Conservation (phyloP, 2,113 vertebrate genomes). For the Emydura subglobosa region DNA sequence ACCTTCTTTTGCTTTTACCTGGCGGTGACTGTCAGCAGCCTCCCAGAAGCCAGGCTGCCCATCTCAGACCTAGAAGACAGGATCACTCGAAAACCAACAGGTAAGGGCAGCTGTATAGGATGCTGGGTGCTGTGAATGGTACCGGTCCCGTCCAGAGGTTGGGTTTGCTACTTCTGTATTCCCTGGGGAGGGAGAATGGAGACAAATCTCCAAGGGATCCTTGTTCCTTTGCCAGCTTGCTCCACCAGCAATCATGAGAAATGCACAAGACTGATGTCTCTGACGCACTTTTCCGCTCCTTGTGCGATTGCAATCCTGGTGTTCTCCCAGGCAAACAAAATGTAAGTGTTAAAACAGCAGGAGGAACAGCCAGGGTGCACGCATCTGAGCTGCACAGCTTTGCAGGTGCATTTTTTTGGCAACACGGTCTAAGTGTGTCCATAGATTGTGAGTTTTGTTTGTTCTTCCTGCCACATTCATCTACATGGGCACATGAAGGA, state of each 20-base stretch:
- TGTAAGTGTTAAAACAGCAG: neutral
- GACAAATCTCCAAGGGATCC: neutral
- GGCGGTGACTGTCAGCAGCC: slow-evolving; percentile 67
- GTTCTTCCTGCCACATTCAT: neutral
- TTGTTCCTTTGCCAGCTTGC: neutral
- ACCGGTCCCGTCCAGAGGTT: neutral
- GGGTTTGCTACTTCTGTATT: neutral
- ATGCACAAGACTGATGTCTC: neutral
- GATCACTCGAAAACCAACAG: slow-evolving; percentile 47
- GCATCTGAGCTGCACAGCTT: neutral
- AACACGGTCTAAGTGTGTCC: neutral
- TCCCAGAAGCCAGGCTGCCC: slow-evolving; percentile 74
- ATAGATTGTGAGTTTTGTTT: no score
- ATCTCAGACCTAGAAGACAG: slow-evolving; percentile 79
- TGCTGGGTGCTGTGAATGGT: neutral
- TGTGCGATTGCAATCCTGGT: neutral
- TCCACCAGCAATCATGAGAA: neutral
- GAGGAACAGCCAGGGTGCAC: neutral
- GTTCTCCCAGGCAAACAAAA: neutral
- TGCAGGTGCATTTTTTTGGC: neutral
- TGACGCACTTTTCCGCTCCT: neutral
- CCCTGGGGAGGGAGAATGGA: neutral
- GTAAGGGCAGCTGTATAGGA: neutral
- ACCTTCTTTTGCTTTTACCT: slow-evolving; percentile 77
- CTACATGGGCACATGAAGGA: neutral